These are phyloP conservation scores for Digitonthophagus gazella DNA, from an alignment of 2,888 invertebrate species.

Conservation along the genomic window DNA sequence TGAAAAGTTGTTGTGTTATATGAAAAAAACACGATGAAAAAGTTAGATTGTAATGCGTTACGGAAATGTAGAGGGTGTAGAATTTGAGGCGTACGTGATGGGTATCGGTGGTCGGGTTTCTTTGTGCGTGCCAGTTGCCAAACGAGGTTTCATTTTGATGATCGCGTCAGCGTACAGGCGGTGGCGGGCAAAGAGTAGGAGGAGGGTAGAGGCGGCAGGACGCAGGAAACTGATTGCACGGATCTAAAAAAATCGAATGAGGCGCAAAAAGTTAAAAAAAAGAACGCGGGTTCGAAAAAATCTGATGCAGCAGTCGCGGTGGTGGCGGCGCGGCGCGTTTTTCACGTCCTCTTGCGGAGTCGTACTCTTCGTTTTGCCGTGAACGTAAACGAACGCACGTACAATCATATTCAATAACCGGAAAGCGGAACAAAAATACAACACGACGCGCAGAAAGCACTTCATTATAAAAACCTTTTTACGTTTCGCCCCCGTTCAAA, in stretches of 20 bases:
- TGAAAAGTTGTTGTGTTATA: too few relatives aligned
- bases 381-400: constrained; percentile 21
- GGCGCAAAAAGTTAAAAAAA: constrained; percentile 4
- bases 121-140: not conserved
- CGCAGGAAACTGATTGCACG: constrained; percentile 12
- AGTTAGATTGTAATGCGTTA: too few relatives aligned
- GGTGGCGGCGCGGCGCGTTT: not conserved
- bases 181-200: not conserved
- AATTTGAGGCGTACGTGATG: not conserved
- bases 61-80: not conserved
- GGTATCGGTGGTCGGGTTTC: not conserved
- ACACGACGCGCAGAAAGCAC: constrained; percentile 46
- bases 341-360: not conserved
- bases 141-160: constrained; percentile 5
- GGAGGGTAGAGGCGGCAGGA: not conserved
- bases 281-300: not conserved
- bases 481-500: constrained; percentile 46
- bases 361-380: constrained; percentile 17
- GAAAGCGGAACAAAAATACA: constrained; percentile 44
- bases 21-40: too few relatives aligned
- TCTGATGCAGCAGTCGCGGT: constrained; percentile 7
- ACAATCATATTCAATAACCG: constrained; percentile 30
- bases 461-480: constrained; percentile 49
- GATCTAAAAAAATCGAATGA: constrained; percentile 15
- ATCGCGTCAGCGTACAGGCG: constrained; percentile 1